Percentiles rank a stretch among this genome's conserved stretches.
phyloP scores from a whole-genome alignment of 2,888 invertebrate genomes.

The Noctua pronuba region DNA sequence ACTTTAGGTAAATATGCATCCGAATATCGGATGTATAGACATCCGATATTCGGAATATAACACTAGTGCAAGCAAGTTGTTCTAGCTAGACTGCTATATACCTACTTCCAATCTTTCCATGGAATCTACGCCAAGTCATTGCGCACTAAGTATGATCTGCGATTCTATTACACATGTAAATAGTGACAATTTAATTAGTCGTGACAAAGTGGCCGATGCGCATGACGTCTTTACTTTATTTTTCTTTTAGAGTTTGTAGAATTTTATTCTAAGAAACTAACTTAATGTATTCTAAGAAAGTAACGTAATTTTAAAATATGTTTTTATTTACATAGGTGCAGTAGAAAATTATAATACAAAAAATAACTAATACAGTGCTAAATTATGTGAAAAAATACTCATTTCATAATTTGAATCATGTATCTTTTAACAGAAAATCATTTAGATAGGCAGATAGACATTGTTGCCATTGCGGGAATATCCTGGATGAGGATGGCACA shows the following conservation, averaged over 20 bases:
- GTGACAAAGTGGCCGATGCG: constrained; percentile 1
- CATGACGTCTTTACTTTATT: background rate
- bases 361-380: no score
- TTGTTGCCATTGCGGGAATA: no score
- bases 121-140: background rate
- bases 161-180: background rate
- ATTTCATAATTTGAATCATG: no score
- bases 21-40: no score
- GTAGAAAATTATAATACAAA: no score
- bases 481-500: no score
- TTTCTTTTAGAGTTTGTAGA: no score
- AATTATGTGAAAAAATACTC: no score
- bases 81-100: background rate
- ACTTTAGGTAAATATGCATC: no score
- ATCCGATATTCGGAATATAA: no score
- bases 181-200: constrained; percentile 2
- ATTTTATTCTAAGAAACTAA: background rate
- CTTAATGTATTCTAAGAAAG: background rate
- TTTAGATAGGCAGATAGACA: no score
- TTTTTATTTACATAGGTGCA: background rate
- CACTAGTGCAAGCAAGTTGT: background rate
- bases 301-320: background rate
- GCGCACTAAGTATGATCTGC: constrained; percentile 4
- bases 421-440: no score
- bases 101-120: background rate